Evolutionary conservation across 2,113 vertebrate genomes (phyloP).

Genomic region (Recurvirostra avosetta): DNA sequence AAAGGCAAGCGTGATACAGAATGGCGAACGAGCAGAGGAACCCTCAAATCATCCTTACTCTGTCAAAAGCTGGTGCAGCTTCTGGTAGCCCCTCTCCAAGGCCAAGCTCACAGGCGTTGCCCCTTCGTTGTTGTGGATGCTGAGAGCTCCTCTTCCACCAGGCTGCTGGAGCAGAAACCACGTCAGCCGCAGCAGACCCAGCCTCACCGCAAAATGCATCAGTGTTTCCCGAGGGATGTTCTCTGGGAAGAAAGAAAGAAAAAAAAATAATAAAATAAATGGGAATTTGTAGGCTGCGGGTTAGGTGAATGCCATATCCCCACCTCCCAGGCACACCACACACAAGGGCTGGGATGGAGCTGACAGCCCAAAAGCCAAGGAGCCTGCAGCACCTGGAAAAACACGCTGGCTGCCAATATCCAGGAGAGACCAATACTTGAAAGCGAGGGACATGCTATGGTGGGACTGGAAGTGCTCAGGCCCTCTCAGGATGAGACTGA

Average conservation of each 20-base stretch:
- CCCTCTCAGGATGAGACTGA: not conserved
- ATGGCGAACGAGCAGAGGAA: not conserved
- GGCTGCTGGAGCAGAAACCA: slow-evolving; percentile 87
- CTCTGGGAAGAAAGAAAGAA: slow-evolving; percentile 64
- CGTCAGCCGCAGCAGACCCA: slow-evolving; percentile 82
- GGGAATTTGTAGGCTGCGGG: not conserved
- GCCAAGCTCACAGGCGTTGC: slow-evolving; percentile 84
- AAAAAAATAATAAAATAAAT: not conserved
- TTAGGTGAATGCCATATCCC: not conserved
- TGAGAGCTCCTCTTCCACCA: slow-evolving; percentile 83
- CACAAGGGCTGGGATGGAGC: not conserved
- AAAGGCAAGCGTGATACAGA: not conserved
- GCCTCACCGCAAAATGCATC: slow-evolving; percentile 90
- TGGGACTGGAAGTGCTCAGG: not conserved
- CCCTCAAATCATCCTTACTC: slow-evolving; percentile 74
- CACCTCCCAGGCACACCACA: not conserved
- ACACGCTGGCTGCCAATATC: not conserved
- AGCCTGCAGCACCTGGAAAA: slow-evolving; percentile 23
- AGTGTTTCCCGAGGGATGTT: slow-evolving; percentile 86
- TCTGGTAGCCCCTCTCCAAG: slow-evolving; percentile 78
- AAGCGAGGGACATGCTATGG: accelerated
- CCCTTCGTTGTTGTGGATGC: slow-evolving; percentile 86
- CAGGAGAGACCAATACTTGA: not conserved
- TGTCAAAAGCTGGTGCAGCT: slow-evolving; percentile 80
- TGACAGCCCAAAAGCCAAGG: not conserved